Conservation (phyloP, 2,888 invertebrate genomes). For the Ommatoiulus sabulosus region DNA sequence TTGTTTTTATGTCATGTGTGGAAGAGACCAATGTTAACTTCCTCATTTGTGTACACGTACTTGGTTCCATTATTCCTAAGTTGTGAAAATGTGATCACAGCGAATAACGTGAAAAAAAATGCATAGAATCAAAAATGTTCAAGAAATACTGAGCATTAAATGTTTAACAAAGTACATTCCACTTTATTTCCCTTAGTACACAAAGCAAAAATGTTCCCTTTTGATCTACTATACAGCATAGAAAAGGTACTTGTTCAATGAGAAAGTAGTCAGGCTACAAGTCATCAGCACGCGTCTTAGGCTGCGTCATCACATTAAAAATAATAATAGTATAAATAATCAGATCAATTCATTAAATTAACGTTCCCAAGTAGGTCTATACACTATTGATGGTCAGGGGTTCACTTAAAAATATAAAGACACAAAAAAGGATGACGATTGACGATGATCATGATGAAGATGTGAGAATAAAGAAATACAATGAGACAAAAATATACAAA, state of each 20-base stretch:
- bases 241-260: conserved; percentile 15
- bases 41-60: too few relatives aligned
- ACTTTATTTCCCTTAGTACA: conserved; percentile 43
- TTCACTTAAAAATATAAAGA: conserved; percentile 6
- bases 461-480: conserved; percentile 8
- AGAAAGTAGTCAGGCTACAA: conserved; percentile 8
- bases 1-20: too few relatives aligned
- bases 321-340: conserved; percentile 42
- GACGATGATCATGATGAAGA: conserved; percentile 33
- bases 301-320: background rate
- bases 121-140: too few relatives aligned
- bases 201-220: conserved; percentile 43
- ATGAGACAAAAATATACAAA: conserved; percentile 54
- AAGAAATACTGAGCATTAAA: background rate
- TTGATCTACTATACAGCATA: conserved; percentile 43
- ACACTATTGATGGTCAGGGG: conserved; percentile 2
- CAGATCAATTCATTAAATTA: conserved; percentile 20
- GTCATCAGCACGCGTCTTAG: conserved; percentile 1
- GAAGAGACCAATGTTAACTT: too few relatives aligned
- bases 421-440: background rate
- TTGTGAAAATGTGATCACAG: too few relatives aligned
- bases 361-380: conserved; percentile 38
- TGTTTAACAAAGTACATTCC: conserved; percentile 34
- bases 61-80: too few relatives aligned
- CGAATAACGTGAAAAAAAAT: too few relatives aligned